Percentiles rank a stretch among this genome's conserved stretches.
phyloP scores from a whole-genome alignment of 2,888 invertebrate genomes.

The Uloborus plumipes region DNA sequence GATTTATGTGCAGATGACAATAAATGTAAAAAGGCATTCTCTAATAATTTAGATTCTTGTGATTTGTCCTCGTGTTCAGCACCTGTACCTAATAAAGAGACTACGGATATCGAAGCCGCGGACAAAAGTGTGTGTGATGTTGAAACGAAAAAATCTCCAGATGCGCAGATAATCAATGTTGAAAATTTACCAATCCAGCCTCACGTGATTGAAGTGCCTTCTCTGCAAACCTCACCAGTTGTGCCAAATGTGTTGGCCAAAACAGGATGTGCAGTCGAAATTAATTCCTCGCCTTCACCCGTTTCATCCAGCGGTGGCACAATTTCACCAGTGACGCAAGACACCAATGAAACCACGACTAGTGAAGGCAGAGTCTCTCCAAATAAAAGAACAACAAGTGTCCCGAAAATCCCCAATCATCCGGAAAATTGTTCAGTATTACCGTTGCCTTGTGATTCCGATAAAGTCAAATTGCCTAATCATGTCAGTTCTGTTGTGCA shows the following conservation, averaged over 20 bases:
- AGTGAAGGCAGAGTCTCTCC: constrained; percentile 35
- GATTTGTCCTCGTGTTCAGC: constrained; percentile 44
- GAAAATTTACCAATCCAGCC: constrained; percentile 61
- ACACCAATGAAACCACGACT: constrained; percentile 11
- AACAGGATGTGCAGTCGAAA: constrained; percentile 40
- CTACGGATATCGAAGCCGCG: constrained; percentile 28
- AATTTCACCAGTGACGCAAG: constrained; percentile 32
- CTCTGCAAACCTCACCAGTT: constrained; percentile 49
- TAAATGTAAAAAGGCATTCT: constrained; percentile 52
- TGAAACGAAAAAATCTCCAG: constrained; percentile 53
- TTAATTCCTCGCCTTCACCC: constrained; percentile 43
- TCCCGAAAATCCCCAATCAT: constrained; percentile 1
- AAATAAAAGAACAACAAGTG: constrained; percentile 4
- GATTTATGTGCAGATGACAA: constrained; percentile 23
- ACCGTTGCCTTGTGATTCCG: constrained; percentile 36
- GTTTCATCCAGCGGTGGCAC: constrained; percentile 48
- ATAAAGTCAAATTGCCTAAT: constrained; percentile 34
- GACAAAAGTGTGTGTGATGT: constrained; percentile 42
- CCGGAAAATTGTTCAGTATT: constrained; percentile 21
- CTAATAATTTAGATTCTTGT: constrained; percentile 52
- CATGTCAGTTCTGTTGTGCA: constrained; percentile 36
- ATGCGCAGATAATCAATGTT: constrained; percentile 64
- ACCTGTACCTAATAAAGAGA: constrained; percentile 47
- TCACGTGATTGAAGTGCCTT: constrained; percentile 65
- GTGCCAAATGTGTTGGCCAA: constrained; percentile 54